Conservation (phyloP, 2,797 vertebrate species). For the Megaceryle alcyon region DNA sequence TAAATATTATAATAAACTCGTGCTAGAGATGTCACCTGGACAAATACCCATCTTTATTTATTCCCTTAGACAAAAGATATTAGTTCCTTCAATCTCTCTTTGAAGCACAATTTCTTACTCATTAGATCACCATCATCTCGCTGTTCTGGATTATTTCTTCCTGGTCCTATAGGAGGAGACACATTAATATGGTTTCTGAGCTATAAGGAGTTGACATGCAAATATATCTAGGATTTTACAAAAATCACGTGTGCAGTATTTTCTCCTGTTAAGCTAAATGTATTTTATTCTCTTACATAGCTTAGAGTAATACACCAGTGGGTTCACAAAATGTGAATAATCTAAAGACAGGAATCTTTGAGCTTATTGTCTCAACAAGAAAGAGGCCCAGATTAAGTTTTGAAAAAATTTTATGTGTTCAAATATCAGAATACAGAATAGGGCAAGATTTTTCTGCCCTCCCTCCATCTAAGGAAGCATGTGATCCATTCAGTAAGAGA, state of each 20-base stretch:
- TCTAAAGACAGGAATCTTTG: background rate
- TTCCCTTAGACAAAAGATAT: fast-evolving
- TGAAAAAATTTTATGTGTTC: background rate
- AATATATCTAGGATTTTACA: background rate
- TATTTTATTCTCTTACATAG: background rate
- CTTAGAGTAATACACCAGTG: background rate
- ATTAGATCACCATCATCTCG: background rate
- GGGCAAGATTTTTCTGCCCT: background rate
- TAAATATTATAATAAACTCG: background rate
- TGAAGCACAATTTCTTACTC: background rate
- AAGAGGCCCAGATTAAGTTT: background rate
- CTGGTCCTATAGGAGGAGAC: background rate
- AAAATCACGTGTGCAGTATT: fast-evolving
- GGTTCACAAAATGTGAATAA: background rate
- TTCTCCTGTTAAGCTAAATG: background rate
- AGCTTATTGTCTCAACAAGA: background rate
- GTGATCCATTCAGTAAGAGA: background rate
- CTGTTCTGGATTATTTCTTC: background rate
- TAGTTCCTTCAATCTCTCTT: background rate
- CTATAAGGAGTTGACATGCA: background rate
- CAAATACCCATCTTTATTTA: background rate
- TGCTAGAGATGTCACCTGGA: background rate
- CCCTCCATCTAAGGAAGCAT: background rate
- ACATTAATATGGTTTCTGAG: background rate
- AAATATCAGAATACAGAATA: background rate